Evolutionary conservation across 2,797 vertebrate genomes (phyloP).

Genomic region (Hydrophis major): DNA sequence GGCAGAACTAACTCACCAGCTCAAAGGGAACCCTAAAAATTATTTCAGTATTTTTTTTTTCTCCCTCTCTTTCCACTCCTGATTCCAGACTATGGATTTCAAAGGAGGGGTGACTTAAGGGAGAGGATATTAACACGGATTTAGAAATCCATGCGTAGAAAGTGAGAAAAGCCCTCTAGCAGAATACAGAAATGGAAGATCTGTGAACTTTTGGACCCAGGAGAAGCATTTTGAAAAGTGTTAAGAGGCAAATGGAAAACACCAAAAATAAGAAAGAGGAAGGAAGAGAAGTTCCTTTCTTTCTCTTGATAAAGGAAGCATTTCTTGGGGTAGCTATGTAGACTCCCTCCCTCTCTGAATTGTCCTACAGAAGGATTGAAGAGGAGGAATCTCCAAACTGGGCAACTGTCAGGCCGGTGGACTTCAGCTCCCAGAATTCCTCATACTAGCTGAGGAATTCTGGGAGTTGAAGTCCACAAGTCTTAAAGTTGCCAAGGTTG

Average conservation of each 20-base stretch:
- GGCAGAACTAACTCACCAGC: not conserved
- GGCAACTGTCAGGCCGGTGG: accelerated
- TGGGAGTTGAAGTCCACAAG: not conserved
- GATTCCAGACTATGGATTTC: not conserved
- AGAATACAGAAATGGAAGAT: accelerated
- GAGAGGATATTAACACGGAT: not conserved
- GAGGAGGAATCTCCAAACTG: not conserved
- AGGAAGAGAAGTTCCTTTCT: not conserved
- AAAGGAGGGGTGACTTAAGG: not conserved
- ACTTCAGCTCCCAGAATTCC: not conserved
- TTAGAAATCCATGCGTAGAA: not conserved
- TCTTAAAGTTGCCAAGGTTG: not conserved
- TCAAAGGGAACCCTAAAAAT: not conserved
- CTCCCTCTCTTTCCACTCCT: not conserved
- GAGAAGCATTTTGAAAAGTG: constrained; percentile 1
- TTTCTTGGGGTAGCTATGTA: constrained; percentile 1
- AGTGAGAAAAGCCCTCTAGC: not conserved
- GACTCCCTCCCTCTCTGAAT: too few species aligned
- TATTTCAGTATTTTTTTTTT: not conserved
- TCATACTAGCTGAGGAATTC: too few species aligned
- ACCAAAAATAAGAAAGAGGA: constrained; percentile 23
- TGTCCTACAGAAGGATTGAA: not conserved
- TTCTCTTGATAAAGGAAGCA: not conserved
- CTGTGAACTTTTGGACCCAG: not conserved
- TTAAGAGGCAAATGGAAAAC: constrained; percentile 19